Evolutionary conservation across 2,113 vertebrate genomes (phyloP).

Genomic region (Triplophysa tibetana): DNA sequence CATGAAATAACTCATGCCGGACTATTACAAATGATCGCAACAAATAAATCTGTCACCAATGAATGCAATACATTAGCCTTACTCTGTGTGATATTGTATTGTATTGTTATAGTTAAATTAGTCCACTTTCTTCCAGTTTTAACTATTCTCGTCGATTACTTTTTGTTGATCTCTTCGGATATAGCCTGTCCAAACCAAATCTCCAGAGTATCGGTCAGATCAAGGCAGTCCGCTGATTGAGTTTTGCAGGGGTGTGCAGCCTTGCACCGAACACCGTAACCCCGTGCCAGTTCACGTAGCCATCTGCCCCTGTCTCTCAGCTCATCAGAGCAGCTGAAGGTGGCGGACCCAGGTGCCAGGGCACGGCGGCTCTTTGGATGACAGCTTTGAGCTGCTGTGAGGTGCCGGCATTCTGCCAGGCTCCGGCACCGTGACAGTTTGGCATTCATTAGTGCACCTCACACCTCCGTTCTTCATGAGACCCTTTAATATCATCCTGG

Average conservation of each 20-base stretch:
- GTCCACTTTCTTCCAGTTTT: neutral
- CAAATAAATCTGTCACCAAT: no score
- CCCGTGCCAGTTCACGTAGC: constrained; percentile 46
- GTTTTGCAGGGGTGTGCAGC: constrained; percentile 38
- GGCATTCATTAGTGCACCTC: constrained; percentile 51
- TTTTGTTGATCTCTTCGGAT: neutral
- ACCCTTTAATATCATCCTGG: constrained; percentile 16
- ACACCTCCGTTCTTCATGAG: constrained; percentile 36
- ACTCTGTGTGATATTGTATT: no score
- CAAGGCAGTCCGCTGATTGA: constrained; percentile 35
- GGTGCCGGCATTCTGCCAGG: constrained; percentile 42
- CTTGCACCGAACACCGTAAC: constrained; percentile 36
- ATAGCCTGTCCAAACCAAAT: neutral
- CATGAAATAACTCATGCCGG: no score
- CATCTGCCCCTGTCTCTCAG: constrained; percentile 55
- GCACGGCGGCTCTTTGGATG: constrained; percentile 43
- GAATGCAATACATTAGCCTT: no score
- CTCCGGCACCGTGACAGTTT: constrained; percentile 40
- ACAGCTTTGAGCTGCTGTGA: constrained; percentile 50
- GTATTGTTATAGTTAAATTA: no score
- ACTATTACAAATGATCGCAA: neutral
- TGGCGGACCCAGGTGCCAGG: constrained; percentile 53
- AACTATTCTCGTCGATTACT: neutral
- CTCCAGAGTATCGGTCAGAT: constrained; percentile 29
- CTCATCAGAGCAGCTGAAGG: constrained; percentile 53